Percentiles rank a stretch among this genome's conserved stretches.
phyloP scores from a whole-genome alignment of 2,888 invertebrate genomes.

The Pteria penguin region DNA sequence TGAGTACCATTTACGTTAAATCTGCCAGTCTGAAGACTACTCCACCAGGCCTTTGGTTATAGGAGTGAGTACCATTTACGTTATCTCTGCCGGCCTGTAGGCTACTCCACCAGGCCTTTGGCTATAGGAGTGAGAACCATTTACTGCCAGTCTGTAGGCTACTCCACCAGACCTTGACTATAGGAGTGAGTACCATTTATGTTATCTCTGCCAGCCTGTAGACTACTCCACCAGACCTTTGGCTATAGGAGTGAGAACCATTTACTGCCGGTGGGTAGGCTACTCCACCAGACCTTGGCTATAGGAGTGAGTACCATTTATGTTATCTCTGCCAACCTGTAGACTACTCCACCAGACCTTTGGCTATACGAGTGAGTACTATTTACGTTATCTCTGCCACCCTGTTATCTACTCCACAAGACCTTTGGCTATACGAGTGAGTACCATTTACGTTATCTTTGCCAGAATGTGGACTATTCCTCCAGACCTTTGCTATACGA shows the following conservation, averaged over 20 bases:
- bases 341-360: slow-evolving; percentile 87
- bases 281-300: too few relatives aligned
- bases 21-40: slow-evolving; percentile 88
- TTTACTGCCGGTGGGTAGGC: too few relatives aligned
- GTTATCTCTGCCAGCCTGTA: slow-evolving; percentile 85
- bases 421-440: too few relatives aligned
- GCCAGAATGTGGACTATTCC: too few relatives aligned
- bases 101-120: slow-evolving; percentile 87
- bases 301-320: slow-evolving; percentile 58
- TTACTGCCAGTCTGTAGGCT: slow-evolving; percentile 87
- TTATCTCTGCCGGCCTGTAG: slow-evolving; percentile 86
- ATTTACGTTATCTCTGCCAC: too few relatives aligned
- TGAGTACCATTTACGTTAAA: slow-evolving; percentile 48
- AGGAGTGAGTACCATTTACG: slow-evolving; percentile 51
- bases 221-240: slow-evolving; percentile 88
- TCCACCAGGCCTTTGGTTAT: slow-evolving; percentile 86
- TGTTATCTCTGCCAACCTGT: slow-evolving; percentile 85
- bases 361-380: slow-evolving; percentile 91
- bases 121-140: slow-evolving; percentile 77
- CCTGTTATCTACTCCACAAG: too few relatives aligned
- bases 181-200: slow-evolving; percentile 60
- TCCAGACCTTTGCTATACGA: too few relatives aligned
- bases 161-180: slow-evolving; percentile 87
- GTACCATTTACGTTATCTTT: too few relatives aligned
- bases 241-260: slow-evolving; percentile 91